Base-by-base conservation (phyloP, 37 sponge, comb jelly and placozoan species). In the Crambe crambe region DNA sequence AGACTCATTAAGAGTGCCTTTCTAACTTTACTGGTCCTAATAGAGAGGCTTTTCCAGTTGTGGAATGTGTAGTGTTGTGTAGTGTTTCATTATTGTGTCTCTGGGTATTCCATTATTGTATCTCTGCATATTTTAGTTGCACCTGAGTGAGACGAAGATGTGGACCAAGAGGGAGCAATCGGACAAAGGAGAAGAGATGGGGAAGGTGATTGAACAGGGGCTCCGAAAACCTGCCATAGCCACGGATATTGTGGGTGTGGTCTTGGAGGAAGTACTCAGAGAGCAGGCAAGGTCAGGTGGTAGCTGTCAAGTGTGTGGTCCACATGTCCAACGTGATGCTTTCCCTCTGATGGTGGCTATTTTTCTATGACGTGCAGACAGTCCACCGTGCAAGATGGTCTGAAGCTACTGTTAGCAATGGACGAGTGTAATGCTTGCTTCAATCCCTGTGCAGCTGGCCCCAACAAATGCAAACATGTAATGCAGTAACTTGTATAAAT, bases 131-230 rank as follows among this genome's bases (percentile, higher is more conserved):
- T 41, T 15, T 67, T 39, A 91, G 92, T 35, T 91, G 22, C 56
- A 51, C 1, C 63, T 87, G 6, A 64, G 37, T 3, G 65, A 68
- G 41, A 71, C 70, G 27, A 41, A 83, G 36, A 3, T 37, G 5
- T 91, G 88, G 92, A 79, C 76, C 22, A 83, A 70, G 42, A 74
- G 79, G 75, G 92, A 86, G 22, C 42, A 37, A 0, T 83, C 84
- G 15, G 43, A 23, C 9, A 51, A 60, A 30, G 88, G 85, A 5
- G 85, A 83, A 2, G 54, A 42, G 0, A 22, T 91, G 38, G 32
- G 18, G 2, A 87, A 83, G 69, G 80, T 87, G 40, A 79, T 91
- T 59, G 92, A 91, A 22, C 34, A 80, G 81, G 92, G 92, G 5
- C 74, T 91, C 6, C 36, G 83, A 31, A 87, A 87, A 37, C 88